Base-by-base conservation (phyloP, 2,888 invertebrate species). In the Melanostoma mellinum region DNA sequence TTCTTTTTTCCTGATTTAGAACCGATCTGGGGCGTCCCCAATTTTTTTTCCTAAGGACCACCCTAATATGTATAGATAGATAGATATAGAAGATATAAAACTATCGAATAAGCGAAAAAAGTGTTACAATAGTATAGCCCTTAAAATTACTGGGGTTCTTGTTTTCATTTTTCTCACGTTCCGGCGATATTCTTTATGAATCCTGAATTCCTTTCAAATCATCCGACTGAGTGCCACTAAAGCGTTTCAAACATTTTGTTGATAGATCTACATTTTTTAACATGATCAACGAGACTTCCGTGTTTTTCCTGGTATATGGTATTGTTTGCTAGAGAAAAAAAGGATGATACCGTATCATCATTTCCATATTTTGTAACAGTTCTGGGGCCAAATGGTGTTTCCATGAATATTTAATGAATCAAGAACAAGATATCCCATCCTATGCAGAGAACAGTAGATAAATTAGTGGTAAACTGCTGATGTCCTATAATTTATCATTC, bases 321-420 rank as follows among this genome's bases (percentile, higher is more conserved):
- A 8, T 46, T 46, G 4, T 32, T 60, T 36, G 38, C 52, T 42
- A 46, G 9, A 40, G 20, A 40, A 58, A 20, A 40, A 50, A 38
- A 48, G 20, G 20, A 20, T 20, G 20, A 20, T 46, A 67, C 61
- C 36, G 68, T 58, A 65, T 20, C 50, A 53, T 38, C 40, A 82
- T 78, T 84, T 75, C 42, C 74, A 84, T 79, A 71, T 61, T 67
- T 67, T 53, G 53, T 72, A 60, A 63, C 40, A 68, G 36, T 56
- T 6, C 35, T 53, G 53, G 53, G 74, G 84, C 69, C 84, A 84
- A 84, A 84, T 84, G 79, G 67, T 79, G 71, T 79, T 75, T 67
- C 84, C 53, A 84, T 79, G 79, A 84, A 84, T 84, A 79, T 67
- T 55, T 71, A 84, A 84, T 79, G 78, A 79, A 65, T 52, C 55